Evolutionary conservation across 2,888 invertebrate genomes (phyloP), one percentile per base, ranked within the genome.

Genomic region (Xylota sylvarum): DNA sequence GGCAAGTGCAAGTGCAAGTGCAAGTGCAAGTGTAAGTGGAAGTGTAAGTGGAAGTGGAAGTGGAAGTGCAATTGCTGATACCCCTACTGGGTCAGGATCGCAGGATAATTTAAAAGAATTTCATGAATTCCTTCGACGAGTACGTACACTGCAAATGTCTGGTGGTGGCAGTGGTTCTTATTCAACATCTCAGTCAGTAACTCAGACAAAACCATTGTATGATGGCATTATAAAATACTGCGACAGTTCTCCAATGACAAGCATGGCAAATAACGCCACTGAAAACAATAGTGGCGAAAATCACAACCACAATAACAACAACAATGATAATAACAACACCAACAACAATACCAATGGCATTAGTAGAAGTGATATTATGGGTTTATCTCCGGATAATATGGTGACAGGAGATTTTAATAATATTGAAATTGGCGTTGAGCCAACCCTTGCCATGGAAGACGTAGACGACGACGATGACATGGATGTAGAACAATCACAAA

Each of bases 341-440:
- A 9, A 35, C 9, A 40, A 60, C 5, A 52, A 23, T 5, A 35
- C 19, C 9, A 58, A 12, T 10, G 14, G 2, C 9, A 48, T 14
- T 4, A 23, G 6, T 9, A 17, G n/a, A 67, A 48, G 27, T 23
- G 46, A 27, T 30, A 14, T 3, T 14, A 58, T 64, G 40, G 5
- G n/a, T 37, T 9, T 7, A 3, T 52, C 43, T 19, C 14, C 69
- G 14, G 37, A 30, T 1, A 37, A 19, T 9, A 67, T 40, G 23
- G 52, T 17, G 27, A 60, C 37, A 48, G 67, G 65, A n/a, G 78
- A 48, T 58, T 60, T 55, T 9, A 81, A 60, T 55, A 72, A 76
- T 37, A 88, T 91, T 78, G 91, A 91, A 82, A 65, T 90, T 40
- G 91, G 91, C 30, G 86, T 90, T 56, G 91, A 91, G 58, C 91